Evolutionary conservation across 2,888 invertebrate genomes (phyloP), one percentile per base, ranked within the genome.

Genomic region (Crioceris asparagi): DNA sequence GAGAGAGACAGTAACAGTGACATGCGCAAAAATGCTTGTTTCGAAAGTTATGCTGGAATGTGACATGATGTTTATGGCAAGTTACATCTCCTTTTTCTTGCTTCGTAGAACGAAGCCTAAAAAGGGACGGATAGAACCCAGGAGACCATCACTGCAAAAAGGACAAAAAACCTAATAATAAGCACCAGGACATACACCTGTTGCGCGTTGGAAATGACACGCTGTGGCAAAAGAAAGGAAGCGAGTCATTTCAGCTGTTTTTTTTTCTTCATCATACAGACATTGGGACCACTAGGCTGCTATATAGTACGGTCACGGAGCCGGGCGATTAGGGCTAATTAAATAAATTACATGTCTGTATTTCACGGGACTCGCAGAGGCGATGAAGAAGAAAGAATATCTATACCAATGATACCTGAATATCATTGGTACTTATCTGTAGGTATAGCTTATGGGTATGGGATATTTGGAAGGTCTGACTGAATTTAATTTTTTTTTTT

Each of bases 301-400:
- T 52, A 51, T 51, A 49, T 51, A 50, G 47, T 47, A 54, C 58
- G 55, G 59, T 59, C 59, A 60, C 61, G 58, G 58, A 59, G 56
- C 51, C 52, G 56, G 51, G 50, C 57, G 55, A 61, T 60, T 61
- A 60, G 57, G 54, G 52, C 59, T 60, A 61, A 61, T 61, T 60
- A 59, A 59, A 55, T 59, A 61, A 61, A 61, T 63, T 62, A 60
- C 59, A 62, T 57, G 60, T 61, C 60, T 62, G 59, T 55, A 61
- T 61, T 60, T 59, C 59, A 53, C 57, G 55, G 57, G 59, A 61
- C 61, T 53, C 58, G 60, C 52, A 56, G 59, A 55, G 55, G 43
- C 51, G 48, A 52, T 54, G 56, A 57, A 55, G 56, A 49, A n/a
- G n/a, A n/a, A n/a, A n/a, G n/a, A n/a, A n/a, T n/a, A n/a, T n/a